Base-by-base conservation (phyloP, 1,140 invertebrate species). In the Latrodectus geometricus region DNA sequence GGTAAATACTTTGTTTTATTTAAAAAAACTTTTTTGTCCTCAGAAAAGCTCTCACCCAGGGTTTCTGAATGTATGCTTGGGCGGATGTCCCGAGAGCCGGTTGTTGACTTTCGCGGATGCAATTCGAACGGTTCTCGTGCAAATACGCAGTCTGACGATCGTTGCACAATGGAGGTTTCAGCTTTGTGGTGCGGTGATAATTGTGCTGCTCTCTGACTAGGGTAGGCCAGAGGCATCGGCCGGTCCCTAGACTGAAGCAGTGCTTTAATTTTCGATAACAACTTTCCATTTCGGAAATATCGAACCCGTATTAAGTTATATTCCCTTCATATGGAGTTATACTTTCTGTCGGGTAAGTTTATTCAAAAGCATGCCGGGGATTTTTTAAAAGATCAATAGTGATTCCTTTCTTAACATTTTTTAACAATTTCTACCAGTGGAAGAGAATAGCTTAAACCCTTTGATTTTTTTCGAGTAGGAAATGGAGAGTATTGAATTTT, bases 181-280 rank as follows among this genome's bases (percentile, higher is more conserved):
- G 50, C 65, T 75, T 48, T 70, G 74, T 52, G 20, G 74, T 77
- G 65, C 66, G 74, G 74, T 77, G 20, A 50, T 85, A 85, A 77
- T 61, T 77, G 83, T 77, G 14, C 83, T 85, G 74, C 21, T 35
- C 75, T 85, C 74, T 85, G 83, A 85, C 83, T 85, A 77, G 83
- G 83, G 83, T 54, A 50, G 83, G 83, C 83, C 83, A 85, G 48
- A 85, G 70, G 20, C 15, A 76, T 68, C 83, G 83, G 83, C 83
- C 83, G 61, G 83, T 85, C 83, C 83, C 83, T 85, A 85, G 83
- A 76, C 75, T 85, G 49, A 85, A 76, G 83, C 74, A 85, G 74
- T 77, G 65, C 70, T 61, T 49, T 54, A 66, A 56, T 50, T 35
- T 85, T 77, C 61, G 73, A 85, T 77, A 56, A 9, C 9, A 82